Base-by-base conservation (phyloP, 2,113 vertebrate genomes). In the Blennius ocellaris region DNA sequence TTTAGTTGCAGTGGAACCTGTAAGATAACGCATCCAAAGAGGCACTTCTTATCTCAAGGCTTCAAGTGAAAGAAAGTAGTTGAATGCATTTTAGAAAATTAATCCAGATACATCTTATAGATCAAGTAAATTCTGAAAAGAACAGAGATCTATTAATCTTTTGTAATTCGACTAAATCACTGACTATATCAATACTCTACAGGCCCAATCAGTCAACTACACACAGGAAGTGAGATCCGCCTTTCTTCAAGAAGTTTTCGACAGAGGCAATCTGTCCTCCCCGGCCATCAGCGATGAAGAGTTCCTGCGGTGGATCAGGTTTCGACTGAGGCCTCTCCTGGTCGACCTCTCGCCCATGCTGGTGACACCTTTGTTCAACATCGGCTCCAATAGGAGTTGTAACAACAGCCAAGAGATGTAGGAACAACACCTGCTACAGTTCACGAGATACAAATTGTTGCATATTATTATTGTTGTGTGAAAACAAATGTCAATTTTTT, bases 331-430 rank as follows among this genome's bases (percentile, higher is more conserved):
- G 0, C 90, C 92, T 8, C 68, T 92, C 11, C 70, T 92, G 14
- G 44, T 78, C 8, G 47, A 73, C 16, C 68, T 93, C 6, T 73
- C 81, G 15, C 14, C 76, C 8, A 40, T 12, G 16, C 60, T 87
- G 15, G 89, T 92, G 45, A 15, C 53, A 7, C 72, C 50, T 7
- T 85, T 91, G 43, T 86, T 90, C 37, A 51, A 48, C 41, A 80
- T 82, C 0, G 58, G 50, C 7, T 76, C 55, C 8, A 69, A 52
- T 15, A 82, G 88, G 43, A 78, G 60, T 57, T 93, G 92, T 56
- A 85, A 80, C 38, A 73, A n/a, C 58, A 86, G 30, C 62, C 88
- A 88, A 77, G 66, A 86, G 50, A 75, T 80, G 92, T 93, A 83
- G 81, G 90, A 49, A 38, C 37, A 16, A 36, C 63, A 44, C 1